Base-by-base conservation (phyloP, 30 jellyfish, hydroid and myxozoan species). In the Nemopilema nomurai region DNA sequence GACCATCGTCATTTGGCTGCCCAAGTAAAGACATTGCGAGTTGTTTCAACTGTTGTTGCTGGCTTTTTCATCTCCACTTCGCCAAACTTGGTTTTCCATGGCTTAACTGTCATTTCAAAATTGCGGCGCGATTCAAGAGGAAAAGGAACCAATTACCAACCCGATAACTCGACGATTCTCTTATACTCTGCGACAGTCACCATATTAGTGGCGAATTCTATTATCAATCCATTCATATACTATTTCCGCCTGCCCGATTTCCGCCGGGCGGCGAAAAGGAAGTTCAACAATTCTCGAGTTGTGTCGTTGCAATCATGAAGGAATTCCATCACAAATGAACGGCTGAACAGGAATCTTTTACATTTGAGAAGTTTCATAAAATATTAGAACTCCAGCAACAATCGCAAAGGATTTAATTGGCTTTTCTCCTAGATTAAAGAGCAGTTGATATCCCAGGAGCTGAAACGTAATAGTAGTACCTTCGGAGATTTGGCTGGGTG, bases 171-270 rank as follows among this genome's bases (percentile, higher is more conserved):
- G 81, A 1, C 41, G 64, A 70, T 62, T 62, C 22, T 78, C 23
- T 62, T 78, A 41, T 78, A 78, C 79, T 49, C 88, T 17, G 71
- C 65, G 13, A 69, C 88, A 20, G 65, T 78, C 79, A 78, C 88
- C 28, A 78, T 78, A 18, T 78, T 79, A 21, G 65, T 24, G 79
- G 88, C 79, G 69, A 78, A 78, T 69, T 78, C 88, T 32, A 69
- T 67, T 6, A 64, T 78, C 68, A 78, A 78, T 63, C 88, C 88
- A 17, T 62, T 78, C 31, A 78, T 78, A 8, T 78, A 78, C 26
- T 78, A 78, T 69, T 78, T 26, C 29, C 88, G 88, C 18, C 21
- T 78, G 4, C 88, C 88, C 9, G 88, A 66, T 18, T 78, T 78
- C 79, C 30, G 70, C 22, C 70, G 31, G 7, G 31, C 88, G 62